Evolutionary conservation across 2,113 vertebrate species (phyloP), one percentile per base, ranked within the genome.

Genomic region (Pomatostomus ruficeps): DNA sequence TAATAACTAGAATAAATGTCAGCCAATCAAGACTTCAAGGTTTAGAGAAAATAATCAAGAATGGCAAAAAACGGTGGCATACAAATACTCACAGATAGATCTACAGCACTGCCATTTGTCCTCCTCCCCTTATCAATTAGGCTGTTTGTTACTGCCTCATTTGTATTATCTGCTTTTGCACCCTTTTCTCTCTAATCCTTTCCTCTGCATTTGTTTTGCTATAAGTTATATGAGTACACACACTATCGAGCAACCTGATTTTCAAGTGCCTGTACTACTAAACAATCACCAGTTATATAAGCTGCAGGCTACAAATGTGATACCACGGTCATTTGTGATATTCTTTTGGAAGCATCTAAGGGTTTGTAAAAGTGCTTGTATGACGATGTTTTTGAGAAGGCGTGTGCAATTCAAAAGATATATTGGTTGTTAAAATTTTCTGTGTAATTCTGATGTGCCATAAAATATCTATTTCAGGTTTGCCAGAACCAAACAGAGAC

Each of bases 401-500:
- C 33, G 7, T 14, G 5, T 54, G 28, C 65, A 38, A 61, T 48
- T 25, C 40, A 43, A 52, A 45, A 68, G 23, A 59, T 6, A 31
- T 43, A 21, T 48, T 55, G 7, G 6, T 71, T 2, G 8, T 62
- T 90, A 43, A 71, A 73, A 52, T 96, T 70, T 81, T 18, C 36
- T 35, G 8, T 79, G 12, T 24, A 59, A 40, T 85, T 89, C 87
- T 88, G 22, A 87, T 73, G 20, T 35, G 15, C 52, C 87, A 67
- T 62, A 72, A 85, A 89, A 93, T 86, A 55, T 28, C 42, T 94
- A 6, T 76, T 73, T 91, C 93, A 99, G 99, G 99, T 97, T 98
- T 99, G 54, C 99, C 99, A 36, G 98, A 99, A 88, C 98, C 99
- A 68, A 99, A 99, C 71, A 98, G 97, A 97, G 98, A 98, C 79